Evolutionary conservation across 2,113 vertebrate genomes (phyloP).

Genomic region (Dasyprocta punctata): DNA sequence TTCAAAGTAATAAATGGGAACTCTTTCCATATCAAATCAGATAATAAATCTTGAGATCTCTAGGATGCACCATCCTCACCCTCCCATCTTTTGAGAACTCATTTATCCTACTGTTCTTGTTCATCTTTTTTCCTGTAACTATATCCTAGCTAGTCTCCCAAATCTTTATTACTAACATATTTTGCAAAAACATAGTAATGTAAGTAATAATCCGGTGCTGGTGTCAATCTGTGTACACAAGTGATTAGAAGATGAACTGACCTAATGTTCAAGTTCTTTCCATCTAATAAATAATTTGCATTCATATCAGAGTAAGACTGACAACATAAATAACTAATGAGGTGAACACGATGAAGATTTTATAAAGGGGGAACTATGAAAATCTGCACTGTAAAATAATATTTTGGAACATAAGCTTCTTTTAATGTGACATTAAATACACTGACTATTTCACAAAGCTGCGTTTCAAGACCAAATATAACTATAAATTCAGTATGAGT

Average conservation of each 20-base stretch:
- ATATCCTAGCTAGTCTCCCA: not conserved
- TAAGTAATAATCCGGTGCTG: not conserved
- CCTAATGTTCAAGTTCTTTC: slow-evolving; percentile 30
- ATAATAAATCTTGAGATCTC: slow-evolving; percentile 28
- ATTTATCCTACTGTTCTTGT: not conserved
- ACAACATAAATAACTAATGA: slow-evolving; percentile 39
- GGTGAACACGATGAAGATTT: not conserved
- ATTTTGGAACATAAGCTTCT: not conserved
- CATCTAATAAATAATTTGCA: slow-evolving; percentile 20
- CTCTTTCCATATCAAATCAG: not conserved
- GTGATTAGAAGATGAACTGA: not conserved
- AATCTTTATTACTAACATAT: slow-evolving; percentile 1
- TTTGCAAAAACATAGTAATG: slow-evolving; percentile 38
- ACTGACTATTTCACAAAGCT: slow-evolving; percentile 2
- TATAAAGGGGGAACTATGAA: not conserved
- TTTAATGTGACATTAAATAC: not conserved
- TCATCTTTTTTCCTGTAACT: not conserved
- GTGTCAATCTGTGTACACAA: not conserved
- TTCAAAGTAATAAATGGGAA: not conserved
- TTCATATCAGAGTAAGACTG: slow-evolving; percentile 15
- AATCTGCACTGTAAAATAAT: not conserved
- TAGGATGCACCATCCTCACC: not conserved
- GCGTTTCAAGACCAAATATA: not conserved
- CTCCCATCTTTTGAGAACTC: not conserved
- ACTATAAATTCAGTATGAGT: not conserved